Base-by-base conservation (phyloP, 2,113 vertebrate species). In the Phalacrocorax brasilianus region DNA sequence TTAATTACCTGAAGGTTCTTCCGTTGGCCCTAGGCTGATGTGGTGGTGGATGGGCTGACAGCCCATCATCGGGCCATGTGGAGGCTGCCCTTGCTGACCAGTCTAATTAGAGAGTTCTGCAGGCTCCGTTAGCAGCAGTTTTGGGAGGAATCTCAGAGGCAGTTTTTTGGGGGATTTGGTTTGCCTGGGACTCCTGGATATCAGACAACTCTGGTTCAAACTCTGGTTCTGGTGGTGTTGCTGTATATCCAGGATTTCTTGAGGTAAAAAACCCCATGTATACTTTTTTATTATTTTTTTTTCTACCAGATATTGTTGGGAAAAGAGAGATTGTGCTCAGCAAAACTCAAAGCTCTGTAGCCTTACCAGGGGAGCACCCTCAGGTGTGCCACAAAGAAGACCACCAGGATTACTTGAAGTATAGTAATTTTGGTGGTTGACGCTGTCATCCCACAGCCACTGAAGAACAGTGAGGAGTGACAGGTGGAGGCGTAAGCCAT, bases 11-110 rank as follows among this genome's bases (percentile, higher is more conserved):
- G 30, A 42, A 80, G 63, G 33, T 38, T 45, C 55, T 80, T 56
- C n/a, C 55, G n/a, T 76, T 85, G 32, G n/a, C 83, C 40, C 27
- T 4, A 18, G 12, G 44, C 44, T 72, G 67, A 38, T 3, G 2
- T 0, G 10, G 4, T 73, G 83, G 70, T 49, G 52, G 67, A 72
- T 91, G 79, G 40, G 45, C 42, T 80, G 35, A 30, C 9, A 79
- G 15, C 21, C 17, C 24, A 4, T 71, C 33, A 22, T 22, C 2
- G 7, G 20, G 22, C 45, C 2, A 0, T 1, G 5, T 5, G 10
- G 5, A 3, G 0, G 28, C 66, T 92, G 56, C 16, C 6, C 24
- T 62, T 55, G 42, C 53, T 78, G 58, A 47, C 44, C 56, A 55
- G 11, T 15, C 65, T 53, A 28, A 66, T 63, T 42, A 66, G 68